phyloP scores from a whole-genome alignment of 2,888 invertebrate genomes.

The Dascillus cervinus region DNA sequence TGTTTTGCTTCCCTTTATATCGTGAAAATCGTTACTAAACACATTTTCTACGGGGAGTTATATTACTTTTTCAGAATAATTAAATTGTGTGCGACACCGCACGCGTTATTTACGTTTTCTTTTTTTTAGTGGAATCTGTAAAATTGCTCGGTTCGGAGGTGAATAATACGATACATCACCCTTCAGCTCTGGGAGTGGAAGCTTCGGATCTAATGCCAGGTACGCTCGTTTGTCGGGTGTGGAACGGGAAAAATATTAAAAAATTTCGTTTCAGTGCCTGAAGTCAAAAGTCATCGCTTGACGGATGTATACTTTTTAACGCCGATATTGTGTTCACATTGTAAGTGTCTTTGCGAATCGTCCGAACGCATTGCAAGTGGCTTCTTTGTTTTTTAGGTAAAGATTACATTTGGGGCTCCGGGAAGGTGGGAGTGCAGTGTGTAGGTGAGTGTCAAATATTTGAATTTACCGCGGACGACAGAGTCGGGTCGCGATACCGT shows the following conservation, averaged over 20 bases:
- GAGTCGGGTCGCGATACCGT: slow-evolving; percentile 9
- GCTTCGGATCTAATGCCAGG: slow-evolving; percentile 22
- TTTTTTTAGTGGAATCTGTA: slow-evolving; percentile 35
- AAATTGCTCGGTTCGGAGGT: slow-evolving; percentile 37
- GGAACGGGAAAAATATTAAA: neutral
- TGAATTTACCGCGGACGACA: slow-evolving; percentile 18
- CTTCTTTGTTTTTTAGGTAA: slow-evolving; percentile 42
- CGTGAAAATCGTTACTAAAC: too few species aligned
- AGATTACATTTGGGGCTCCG: slow-evolving; percentile 58
- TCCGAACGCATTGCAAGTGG: slow-evolving; percentile 2
- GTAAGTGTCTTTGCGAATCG: slow-evolving; percentile 40
- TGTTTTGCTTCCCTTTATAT: too few species aligned
- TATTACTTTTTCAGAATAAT: too few species aligned
- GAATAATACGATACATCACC: slow-evolving; percentile 40
- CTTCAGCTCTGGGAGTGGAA: slow-evolving; percentile 37
- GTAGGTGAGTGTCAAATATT: slow-evolving; percentile 45
- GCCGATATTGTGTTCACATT: slow-evolving; percentile 48
- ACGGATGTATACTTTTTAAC: slow-evolving; percentile 46
- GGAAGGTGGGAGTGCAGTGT: slow-evolving; percentile 51
- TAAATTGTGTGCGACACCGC: too few species aligned
- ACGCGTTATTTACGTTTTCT: slow-evolving; percentile 6
- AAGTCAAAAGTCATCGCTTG: slow-evolving; percentile 45
- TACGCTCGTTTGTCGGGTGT: slow-evolving; percentile 8
- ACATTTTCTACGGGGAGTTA: too few species aligned
- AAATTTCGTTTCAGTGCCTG: slow-evolving; percentile 10